A percentile compares a stretch with the other conserved stretches of the same genome.
These are phyloP conservation scores for Acanthurus tractus DNA, from an alignment of 2,797 vertebrate species.

Conservation along the genomic window DNA sequence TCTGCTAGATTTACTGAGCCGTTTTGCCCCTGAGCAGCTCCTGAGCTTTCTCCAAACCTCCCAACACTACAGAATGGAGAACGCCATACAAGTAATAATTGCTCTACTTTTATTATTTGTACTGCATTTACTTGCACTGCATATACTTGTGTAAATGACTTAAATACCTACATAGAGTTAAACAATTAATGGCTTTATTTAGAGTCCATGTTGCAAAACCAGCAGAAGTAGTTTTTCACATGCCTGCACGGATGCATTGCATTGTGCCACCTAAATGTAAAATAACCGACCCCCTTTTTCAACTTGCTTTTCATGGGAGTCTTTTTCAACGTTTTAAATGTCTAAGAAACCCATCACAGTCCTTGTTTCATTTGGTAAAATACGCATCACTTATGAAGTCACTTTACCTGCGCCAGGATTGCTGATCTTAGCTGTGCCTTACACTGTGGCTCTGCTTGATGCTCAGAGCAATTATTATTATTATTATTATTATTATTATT, in stretches of 20 bases:
- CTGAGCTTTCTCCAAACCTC: conserved; percentile 88
- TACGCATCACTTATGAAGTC: no score
- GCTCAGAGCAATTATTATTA: no score
- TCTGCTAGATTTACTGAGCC: conserved; percentile 91
- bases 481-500: no score
- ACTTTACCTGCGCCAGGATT: no score
- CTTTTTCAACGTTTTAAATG: no score
- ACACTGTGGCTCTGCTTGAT: no score
- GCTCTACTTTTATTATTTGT: background rate
- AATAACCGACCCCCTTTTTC: no score
- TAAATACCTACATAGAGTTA: background rate
- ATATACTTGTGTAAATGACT: background rate
- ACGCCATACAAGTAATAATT: conserved; percentile 89
- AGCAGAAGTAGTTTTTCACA: background rate
- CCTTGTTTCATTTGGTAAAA: no score
- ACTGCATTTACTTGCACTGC: background rate
- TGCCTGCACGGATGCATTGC: background rate
- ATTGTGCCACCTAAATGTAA: background rate
- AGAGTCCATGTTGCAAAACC: background rate
- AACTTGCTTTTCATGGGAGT: no score
- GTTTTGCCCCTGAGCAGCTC: conserved; percentile 88
- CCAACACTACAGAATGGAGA: conserved; percentile 92
- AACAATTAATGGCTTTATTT: background rate
- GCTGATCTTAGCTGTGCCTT: no score
- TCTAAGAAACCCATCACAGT: no score